Percentiles rank a stretch among this genome's conserved stretches.
Conservation (phyloP, 2,113 vertebrate species). For the Grantiella picta region DNA sequence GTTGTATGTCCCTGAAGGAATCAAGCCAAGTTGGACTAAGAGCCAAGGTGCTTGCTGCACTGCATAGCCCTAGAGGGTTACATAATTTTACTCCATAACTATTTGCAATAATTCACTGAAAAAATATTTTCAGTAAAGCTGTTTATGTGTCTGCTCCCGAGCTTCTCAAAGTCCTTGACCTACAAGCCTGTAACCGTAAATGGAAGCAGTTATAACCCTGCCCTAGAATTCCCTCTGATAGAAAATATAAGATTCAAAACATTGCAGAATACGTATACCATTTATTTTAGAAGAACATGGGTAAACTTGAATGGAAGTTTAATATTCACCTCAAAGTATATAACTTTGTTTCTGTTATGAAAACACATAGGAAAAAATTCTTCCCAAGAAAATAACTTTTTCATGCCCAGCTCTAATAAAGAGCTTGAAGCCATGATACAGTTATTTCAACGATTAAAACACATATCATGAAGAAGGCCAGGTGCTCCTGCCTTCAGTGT, state of each 20-base stretch:
- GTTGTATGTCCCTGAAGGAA: not conserved
- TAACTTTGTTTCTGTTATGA: not conserved
- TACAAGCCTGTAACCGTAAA: not conserved
- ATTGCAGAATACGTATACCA: not conserved
- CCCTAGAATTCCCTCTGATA: not conserved
- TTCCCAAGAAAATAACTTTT: not conserved
- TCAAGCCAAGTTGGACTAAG: not conserved
- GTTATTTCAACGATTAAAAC: not conserved
- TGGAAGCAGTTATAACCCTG: not conserved
- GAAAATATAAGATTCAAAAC: not conserved
- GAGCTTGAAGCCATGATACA: not conserved
- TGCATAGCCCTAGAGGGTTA: not conserved
- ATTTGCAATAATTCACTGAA: not conserved
- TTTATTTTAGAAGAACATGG: not conserved
- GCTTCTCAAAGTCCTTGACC: not conserved
- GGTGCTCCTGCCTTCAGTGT: not conserved
- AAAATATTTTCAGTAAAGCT: not conserved
- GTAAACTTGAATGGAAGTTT: not conserved
- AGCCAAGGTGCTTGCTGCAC: not conserved
- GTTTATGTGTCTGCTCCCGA: not conserved
- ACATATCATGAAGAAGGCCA: not conserved
- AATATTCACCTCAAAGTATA: not conserved
- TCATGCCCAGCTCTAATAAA: not conserved
- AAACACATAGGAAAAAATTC: not conserved
- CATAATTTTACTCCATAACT: not conserved